Percentiles rank a stretch among this genome's conserved stretches.
These are phyloP conservation scores for Vidua macroura DNA, from an alignment of 2,113 vertebrate species.

Conservation along the genomic window DNA sequence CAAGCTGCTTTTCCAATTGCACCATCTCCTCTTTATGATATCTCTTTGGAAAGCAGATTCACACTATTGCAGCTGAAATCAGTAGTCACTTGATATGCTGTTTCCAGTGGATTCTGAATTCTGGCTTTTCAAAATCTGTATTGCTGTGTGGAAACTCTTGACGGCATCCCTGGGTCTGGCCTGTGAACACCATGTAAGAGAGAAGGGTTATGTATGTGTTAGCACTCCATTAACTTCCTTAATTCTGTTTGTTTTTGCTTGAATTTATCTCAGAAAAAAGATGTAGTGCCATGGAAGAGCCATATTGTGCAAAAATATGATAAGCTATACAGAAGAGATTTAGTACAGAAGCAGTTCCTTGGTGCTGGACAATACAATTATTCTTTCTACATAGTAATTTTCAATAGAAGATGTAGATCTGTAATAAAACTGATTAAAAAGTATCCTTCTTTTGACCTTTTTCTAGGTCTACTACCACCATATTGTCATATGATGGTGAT, in stretches of 20 bases:
- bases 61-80: neutral
- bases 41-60: neutral
- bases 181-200: neutral
- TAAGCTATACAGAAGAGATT: neutral
- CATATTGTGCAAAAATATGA: neutral
- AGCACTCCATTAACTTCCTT: neutral
- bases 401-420: neutral
- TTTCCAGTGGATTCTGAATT: neutral
- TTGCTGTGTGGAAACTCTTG: neutral
- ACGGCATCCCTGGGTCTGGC: neutral
- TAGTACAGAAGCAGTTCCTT: neutral
- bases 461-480: neutral
- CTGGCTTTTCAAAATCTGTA: neutral
- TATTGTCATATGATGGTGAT: neutral
- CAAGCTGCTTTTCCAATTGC: neutral
- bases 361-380: neutral
- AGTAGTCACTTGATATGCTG: neutral
- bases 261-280: neutral
- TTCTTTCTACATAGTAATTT: neutral
- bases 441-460: slow-evolving; percentile 22
- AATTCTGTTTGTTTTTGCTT: neutral
- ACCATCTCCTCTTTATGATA: neutral
- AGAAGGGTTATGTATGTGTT: neutral
- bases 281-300: neutral
- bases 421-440: neutral